Evolutionary conservation across 2,113 vertebrate genomes (phyloP), one percentile per base, ranked within the genome.

Genomic region (Beaufortia kweichowensis): DNA sequence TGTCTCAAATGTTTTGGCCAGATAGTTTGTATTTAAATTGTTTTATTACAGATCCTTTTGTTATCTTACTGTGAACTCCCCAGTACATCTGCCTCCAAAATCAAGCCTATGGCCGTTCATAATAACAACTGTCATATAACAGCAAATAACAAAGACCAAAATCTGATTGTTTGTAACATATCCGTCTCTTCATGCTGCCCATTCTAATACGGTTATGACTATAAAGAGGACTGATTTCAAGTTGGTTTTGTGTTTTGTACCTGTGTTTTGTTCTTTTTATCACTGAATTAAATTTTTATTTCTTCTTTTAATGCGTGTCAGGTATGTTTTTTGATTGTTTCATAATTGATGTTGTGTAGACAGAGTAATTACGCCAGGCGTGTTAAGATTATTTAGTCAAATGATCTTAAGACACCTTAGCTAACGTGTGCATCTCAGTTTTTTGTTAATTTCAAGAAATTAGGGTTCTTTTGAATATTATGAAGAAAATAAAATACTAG

Each of bases 401-500:
- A n/a, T n/a, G n/a, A n/a, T n/a, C n/a, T n/a, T n/a, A n/a, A n/a
- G n/a, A n/a, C n/a, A n/a, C n/a, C n/a, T n/a, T n/a, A n/a, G n/a
- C n/a, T n/a, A n/a, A n/a, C n/a, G n/a, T n/a, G n/a, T n/a, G n/a
- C n/a, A n/a, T n/a, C n/a, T n/a, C n/a, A n/a, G n/a, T n/a, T 39
- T 10, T 33, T 39, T 39, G 0, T 12, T 12, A 7, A 23, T n/a
- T 14, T 17, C 23, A 50, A 53, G 11, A 35, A 15, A 19, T 14
- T 29, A 12, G 31, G 21, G 2, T 23, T n/a, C 24, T 31, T 72
- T 11, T 31, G 26, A 50, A 55, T 31, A 62, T 56, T 7, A 21
- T 11, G 31, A 48, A 15, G 12, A 82, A 80, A 77, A 90, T 83
- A 86, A 85, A 73, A 41, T 70, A 88, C 66, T 62, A 73, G 82